phyloP scores from a whole-genome alignment of 2,888 invertebrate genomes.

The Cantharis nigra region DNA sequence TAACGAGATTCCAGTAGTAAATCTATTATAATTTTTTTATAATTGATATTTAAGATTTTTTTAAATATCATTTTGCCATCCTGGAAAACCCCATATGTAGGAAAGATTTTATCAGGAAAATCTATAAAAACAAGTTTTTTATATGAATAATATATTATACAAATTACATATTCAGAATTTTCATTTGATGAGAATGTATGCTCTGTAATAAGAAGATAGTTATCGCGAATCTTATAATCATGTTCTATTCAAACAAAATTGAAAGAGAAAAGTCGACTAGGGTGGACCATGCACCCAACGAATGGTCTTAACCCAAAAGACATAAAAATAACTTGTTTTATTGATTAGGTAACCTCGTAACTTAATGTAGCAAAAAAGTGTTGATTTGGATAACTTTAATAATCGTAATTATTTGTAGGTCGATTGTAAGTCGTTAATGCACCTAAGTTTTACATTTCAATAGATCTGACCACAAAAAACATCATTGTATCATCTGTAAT shows the following conservation, averaged over 20 bases:
- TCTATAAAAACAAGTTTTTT: neutral
- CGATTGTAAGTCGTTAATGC: neutral
- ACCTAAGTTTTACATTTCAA: neutral
- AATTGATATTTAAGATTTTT: too few relatives aligned
- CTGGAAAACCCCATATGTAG: too few relatives aligned
- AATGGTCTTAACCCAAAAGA: neutral
- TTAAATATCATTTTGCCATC: too few relatives aligned
- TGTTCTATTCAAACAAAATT: neutral
- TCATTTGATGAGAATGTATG: neutral
- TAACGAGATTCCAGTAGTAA: too few relatives aligned
- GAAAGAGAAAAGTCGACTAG: neutral
- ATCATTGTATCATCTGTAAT: neutral
- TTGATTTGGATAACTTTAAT: neutral
- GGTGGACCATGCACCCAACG: neutral
- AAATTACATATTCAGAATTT: neutral
- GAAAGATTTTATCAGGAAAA: too few relatives aligned
- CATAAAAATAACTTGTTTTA: neutral
- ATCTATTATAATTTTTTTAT: too few relatives aligned
- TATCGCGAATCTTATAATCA: neutral
- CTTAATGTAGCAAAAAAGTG: neutral
- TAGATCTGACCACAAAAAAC: neutral
- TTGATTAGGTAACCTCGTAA: neutral
- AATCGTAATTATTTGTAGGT: neutral
- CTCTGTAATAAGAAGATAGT: neutral
- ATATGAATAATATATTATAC: too few relatives aligned